phyloP scores from a whole-genome alignment of 2,113 vertebrate genomes.

The Arvicanthis niloticus region DNA sequence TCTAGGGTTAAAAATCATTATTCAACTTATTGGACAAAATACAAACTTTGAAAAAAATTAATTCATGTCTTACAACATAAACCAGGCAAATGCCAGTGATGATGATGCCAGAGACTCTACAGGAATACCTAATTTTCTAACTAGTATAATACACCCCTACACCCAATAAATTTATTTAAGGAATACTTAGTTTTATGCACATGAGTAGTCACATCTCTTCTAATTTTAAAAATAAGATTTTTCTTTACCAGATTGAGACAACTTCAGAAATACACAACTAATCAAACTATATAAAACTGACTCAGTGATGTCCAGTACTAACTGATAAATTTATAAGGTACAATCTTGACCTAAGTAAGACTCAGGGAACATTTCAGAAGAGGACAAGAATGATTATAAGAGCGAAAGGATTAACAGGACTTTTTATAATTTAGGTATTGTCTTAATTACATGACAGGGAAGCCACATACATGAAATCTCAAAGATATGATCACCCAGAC shows the following conservation, averaged over 20 bases:
- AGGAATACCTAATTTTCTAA: background rate
- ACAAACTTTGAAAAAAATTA: background rate
- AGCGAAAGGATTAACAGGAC: background rate
- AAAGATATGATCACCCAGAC: background rate
- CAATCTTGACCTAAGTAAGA: background rate
- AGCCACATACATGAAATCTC: background rate
- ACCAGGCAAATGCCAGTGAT: background rate
- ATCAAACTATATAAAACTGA: background rate
- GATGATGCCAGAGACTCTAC: background rate
- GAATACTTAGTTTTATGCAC: background rate
- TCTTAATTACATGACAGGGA: background rate
- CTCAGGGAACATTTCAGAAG: background rate
- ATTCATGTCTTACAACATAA: background rate
- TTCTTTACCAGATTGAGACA: background rate
- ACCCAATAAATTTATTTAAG: background rate
- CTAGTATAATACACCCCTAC: background rate
- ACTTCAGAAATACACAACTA: background rate
- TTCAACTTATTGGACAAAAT: background rate
- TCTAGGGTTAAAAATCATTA: background rate
- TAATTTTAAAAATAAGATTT: background rate
- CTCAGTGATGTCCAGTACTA: background rate
- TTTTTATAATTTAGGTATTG: background rate
- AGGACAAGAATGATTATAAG: background rate
- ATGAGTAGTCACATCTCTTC: background rate
- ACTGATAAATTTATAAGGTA: background rate